Percentiles rank a stretch among this genome's conserved stretches.
Conservation (phyloP, 2,888 invertebrate species). For the Sinopyrophorus schimmeli region DNA sequence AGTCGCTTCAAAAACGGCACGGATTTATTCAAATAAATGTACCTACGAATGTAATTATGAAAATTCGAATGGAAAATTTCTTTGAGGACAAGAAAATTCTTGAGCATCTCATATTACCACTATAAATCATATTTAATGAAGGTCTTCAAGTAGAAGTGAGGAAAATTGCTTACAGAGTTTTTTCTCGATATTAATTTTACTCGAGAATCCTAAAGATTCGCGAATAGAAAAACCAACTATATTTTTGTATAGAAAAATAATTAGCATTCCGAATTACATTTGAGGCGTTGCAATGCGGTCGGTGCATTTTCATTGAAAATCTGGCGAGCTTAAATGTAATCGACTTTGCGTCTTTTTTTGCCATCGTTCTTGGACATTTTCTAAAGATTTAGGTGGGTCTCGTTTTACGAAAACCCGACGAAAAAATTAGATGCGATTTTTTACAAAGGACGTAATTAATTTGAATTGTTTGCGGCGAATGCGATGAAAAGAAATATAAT, state of each 20-base stretch:
- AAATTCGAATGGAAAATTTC: conserved; percentile 14
- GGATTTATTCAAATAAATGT: neutral
- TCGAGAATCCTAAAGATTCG: neutral
- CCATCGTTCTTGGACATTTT: neutral
- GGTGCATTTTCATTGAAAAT: conserved; percentile 7
- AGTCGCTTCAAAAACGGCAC: neutral
- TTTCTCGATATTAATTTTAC: conserved; percentile 3
- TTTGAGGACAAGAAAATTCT: conserved; percentile 11
- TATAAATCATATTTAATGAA: conserved; percentile 20
- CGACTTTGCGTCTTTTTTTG: too few species aligned
- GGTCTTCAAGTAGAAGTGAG: conserved; percentile 12
- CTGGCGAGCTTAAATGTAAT: too few species aligned
- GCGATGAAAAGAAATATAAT: too few species aligned
- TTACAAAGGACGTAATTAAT: too few species aligned
- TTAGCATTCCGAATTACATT: conserved; percentile 8
- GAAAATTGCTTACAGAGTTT: conserved; percentile 13
- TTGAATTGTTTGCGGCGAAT: too few species aligned
- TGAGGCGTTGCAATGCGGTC: neutral
- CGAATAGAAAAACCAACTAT: conserved; percentile 5
- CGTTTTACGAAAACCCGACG: too few species aligned
- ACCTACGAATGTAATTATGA: conserved; percentile 1
- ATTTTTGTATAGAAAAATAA: conserved; percentile 12
- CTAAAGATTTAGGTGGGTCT: conserved; percentile 8
- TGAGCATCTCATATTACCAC: conserved; percentile 16
- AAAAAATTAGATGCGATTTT: too few species aligned